Evolutionary conservation across 2,113 vertebrate species (phyloP), one percentile per base, ranked within the genome.

Genomic region (Syngnathus scovelli): DNA sequence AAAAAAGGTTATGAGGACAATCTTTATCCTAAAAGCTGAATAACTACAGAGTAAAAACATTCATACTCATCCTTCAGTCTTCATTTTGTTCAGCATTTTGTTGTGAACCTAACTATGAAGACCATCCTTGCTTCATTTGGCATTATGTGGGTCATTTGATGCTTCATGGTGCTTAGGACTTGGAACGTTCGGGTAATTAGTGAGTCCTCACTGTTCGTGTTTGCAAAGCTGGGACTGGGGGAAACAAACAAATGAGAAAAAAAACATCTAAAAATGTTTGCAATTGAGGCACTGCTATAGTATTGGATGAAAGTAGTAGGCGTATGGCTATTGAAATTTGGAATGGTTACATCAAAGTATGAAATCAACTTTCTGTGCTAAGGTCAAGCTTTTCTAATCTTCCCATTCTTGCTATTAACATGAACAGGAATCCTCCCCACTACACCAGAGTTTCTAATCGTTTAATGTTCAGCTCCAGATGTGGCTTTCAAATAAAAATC

Each of bases 371-470:
- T 7, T 2, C 46, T 49, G 5, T 49, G 46, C 16, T 6, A 49
- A 49, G 64, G 55, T 84, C 36, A 76, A 75, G 27, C 27, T 33
- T 33, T 58, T 51, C 15, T 72, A 71, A 43, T 38, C 69, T n/a
- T 27, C 46, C 46, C 37, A 52, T 33, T 64, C 48, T n/a, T 64
- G 39, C 8, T 67, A 15, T 66, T 51, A 66, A 59, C n/a, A 43
- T 41, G n/a, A 63, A 61, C 61, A 15, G 36, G 55, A 58, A 71
- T 67, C 61, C 33, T 7, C 27, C n/a, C 36, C 58, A 37, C 6
- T 48, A 6, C 19, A n/a, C 19, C 37, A 21, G 33, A n/a, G 1
- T 54, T 67, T 76, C 68, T 12, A 19, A 16, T 62, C 63, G 38
- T 61, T 60, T 11, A n/a, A 9, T 65, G 46, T 61, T 62, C 11